Evolutionary conservation across 1,140 invertebrate genomes (phyloP).

Genomic region (Homarus americanus): DNA sequence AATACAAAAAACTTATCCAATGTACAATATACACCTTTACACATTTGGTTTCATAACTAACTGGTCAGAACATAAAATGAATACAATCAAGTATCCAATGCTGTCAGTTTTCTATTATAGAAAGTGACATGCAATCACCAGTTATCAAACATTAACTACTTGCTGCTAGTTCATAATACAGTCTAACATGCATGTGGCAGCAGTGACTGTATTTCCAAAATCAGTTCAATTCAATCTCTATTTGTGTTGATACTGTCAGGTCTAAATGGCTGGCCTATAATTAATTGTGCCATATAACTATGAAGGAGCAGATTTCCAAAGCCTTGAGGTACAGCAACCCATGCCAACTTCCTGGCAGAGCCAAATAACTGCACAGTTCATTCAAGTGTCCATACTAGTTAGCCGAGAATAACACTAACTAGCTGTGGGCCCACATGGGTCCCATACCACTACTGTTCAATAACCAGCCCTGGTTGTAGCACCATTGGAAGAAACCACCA

Average conservation of each 20-base stretch:
- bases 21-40: conserved; percentile 65
- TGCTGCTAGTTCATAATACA: conserved; percentile 26
- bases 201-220: background rate
- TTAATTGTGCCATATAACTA: conserved; percentile 16
- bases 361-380: conserved; percentile 4
- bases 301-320: background rate
- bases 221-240: background rate
- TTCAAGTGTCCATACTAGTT: conserved; percentile 33
- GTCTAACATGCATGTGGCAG: conserved; percentile 11
- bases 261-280: conserved; percentile 1
- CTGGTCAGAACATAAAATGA: conserved; percentile 53
- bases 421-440: conserved; percentile 8
- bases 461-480: conserved; percentile 59
- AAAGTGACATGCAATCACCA: conserved; percentile 19
- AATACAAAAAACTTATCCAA: conserved; percentile 61
- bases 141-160: conserved; percentile 33
- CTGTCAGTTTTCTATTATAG: background rate
- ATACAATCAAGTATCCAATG: conserved; percentile 39
- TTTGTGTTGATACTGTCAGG: background rate
- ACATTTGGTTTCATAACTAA: conserved; percentile 59
- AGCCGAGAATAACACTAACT: conserved; percentile 37
- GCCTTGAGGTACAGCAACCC: background rate
- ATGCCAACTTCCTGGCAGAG: conserved; percentile 42
- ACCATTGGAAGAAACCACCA: conserved; percentile 64
- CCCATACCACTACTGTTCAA: conserved; percentile 31